Percentiles rank a stretch among this genome's conserved stretches.
These are phyloP conservation scores for Eledona agricola DNA, from an alignment of 2,888 invertebrate species.

Conservation along the genomic window DNA sequence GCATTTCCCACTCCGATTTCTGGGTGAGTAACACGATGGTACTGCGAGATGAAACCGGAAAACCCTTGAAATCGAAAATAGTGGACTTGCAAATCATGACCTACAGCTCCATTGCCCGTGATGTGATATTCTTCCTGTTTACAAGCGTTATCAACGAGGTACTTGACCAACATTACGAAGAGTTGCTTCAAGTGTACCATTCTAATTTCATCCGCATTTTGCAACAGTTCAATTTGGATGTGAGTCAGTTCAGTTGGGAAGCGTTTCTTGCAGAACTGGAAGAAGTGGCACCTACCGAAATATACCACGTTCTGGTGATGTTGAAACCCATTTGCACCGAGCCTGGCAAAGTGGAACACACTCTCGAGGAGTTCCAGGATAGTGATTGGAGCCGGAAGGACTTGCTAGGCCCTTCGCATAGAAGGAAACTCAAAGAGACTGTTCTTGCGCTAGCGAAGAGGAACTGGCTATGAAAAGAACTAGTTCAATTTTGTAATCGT, in stretches of 20 bases:
- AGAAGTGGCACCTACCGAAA: conserved; percentile 60
- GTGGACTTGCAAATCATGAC: conserved; percentile 69
- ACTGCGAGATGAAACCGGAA: conserved; percentile 61
- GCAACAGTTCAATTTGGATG: conserved; percentile 56
- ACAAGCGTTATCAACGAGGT: conserved; percentile 64
- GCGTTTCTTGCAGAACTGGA: conserved; percentile 62
- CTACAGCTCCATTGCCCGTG: conserved; percentile 65
- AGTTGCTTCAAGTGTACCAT: conserved; percentile 66
- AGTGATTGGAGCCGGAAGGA: conserved; percentile 58
- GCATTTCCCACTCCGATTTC: conserved; percentile 67
- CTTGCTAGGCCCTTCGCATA: conserved; percentile 56
- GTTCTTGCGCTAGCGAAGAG: conserved; percentile 54
- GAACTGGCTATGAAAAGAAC: conserved; percentile 51
- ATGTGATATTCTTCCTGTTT: conserved; percentile 67
- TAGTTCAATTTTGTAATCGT: conserved; percentile 14
- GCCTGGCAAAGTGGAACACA: conserved; percentile 61
- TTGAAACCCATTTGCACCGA: conserved; percentile 64
- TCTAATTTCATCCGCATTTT: conserved; percentile 63
- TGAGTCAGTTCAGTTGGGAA: conserved; percentile 59
- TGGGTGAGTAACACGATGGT: conserved; percentile 72
- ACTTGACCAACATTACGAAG: conserved; percentile 62
- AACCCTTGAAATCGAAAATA: conserved; percentile 65
- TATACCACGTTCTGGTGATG: conserved; percentile 65
- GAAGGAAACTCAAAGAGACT: conserved; percentile 56
- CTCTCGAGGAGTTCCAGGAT: conserved; percentile 60